These are phyloP conservation scores for Sebastes ruberrimus DNA, from an alignment of 2,797 vertebrate genomes.

Conservation along the genomic window DNA sequence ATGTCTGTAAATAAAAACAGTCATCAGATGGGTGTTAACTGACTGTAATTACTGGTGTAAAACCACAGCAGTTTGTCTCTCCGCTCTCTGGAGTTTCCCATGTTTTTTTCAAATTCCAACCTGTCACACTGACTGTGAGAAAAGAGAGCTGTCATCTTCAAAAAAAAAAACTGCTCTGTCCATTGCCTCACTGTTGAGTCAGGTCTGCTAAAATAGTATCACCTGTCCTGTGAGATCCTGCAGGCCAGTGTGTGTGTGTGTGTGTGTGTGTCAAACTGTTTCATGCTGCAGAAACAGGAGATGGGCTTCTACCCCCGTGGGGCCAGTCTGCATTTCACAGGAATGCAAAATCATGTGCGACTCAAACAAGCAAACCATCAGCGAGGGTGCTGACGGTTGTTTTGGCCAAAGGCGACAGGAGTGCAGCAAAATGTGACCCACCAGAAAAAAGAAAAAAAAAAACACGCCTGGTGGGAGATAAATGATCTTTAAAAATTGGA, in stretches of 20 bases:
- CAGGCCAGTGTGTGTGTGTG: conserved; percentile 25
- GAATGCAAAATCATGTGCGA: conserved; percentile 64
- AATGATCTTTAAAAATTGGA: conserved; percentile 36
- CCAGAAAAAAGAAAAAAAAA: background rate
- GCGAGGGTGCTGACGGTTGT: conserved; percentile 53
- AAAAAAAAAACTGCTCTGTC: background rate
- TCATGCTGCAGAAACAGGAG: conserved; percentile 68
- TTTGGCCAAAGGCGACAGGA: conserved; percentile 72
- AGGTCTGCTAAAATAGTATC: conserved; percentile 47
- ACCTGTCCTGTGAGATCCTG: conserved; percentile 66
- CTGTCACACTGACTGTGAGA: conserved; percentile 63
- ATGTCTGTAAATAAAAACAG: conserved; percentile 61
- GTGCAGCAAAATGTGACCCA: conserved; percentile 59
- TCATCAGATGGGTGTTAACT: conserved; percentile 66
- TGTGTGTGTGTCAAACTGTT: conserved; percentile 23
- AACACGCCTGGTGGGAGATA: conserved; percentile 21
- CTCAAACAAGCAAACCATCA: conserved; percentile 60
- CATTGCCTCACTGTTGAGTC: conserved; percentile 41
- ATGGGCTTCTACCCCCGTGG: conserved; percentile 65
- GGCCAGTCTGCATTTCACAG: conserved; percentile 66
- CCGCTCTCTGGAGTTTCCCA: conserved; percentile 69
- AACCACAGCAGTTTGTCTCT: conserved; percentile 65
- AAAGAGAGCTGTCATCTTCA: conserved; percentile 49
- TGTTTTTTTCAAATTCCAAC: conserved; percentile 67
- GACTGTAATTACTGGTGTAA: conserved; percentile 68